These are phyloP conservation scores for Cladopsammia gracilis DNA, from an alignment of 64 coral and sea anemone species.

Conservation along the genomic window DNA sequence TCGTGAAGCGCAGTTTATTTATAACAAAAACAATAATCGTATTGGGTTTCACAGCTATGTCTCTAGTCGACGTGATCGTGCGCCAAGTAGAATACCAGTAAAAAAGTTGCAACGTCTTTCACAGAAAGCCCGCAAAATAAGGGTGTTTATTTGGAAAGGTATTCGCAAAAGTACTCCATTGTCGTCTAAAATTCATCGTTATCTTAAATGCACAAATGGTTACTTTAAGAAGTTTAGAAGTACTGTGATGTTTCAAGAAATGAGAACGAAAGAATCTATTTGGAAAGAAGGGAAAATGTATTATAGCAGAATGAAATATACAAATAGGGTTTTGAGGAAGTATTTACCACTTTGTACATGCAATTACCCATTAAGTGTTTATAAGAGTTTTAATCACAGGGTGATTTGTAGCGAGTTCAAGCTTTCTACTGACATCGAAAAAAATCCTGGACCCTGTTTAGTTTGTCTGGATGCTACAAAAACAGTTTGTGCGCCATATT, in stretches of 20 bases:
- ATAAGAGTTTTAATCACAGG: not conserved
- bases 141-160: not conserved
- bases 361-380: not conserved
- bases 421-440: not conserved
- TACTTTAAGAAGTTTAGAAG: not conserved
- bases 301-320: not conserved
- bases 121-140: not conserved
- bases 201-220: not conserved
- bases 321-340: not conserved
- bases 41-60: not conserved
- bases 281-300: not conserved
- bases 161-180: not conserved
- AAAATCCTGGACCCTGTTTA: not conserved
- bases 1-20: not conserved
- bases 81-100: not conserved
- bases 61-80: not conserved
- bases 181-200: not conserved
- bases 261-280: not conserved
- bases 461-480: conserved; percentile 46
- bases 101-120: not conserved
- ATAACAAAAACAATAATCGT: not conserved
- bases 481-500: conserved; percentile 71
- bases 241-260: not conserved
- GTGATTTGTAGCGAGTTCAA: not conserved
- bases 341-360: not conserved